Base-by-base conservation (phyloP, 2,113 vertebrate species). In the Enhydra lutris region DNA sequence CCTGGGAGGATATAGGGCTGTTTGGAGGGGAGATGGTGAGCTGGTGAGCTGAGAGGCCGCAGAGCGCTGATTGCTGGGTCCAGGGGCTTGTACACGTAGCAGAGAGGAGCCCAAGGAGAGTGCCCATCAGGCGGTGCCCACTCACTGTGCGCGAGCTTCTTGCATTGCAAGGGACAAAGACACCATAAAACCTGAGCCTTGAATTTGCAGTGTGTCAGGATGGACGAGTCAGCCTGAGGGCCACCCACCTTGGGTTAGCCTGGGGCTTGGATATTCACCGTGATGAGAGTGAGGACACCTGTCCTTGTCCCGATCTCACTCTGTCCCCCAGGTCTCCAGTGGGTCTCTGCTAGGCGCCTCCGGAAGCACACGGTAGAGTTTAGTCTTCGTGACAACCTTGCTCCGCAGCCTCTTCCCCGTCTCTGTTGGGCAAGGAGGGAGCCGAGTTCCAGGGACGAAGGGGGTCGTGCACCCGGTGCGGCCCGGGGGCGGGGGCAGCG, bases 201-300 rank as follows among this genome's bases (percentile, higher is more conserved):
- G 57, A 9, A 10, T 23, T 34, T 4, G 2, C 8, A 29, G 65
- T 21, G 26, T 47, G 42, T 57, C 36, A 29, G 6, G 31, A 34
- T 26, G 42, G 61, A 24, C 18, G 50, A 36, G 47, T 39, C 11
- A 4, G 50, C 90, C 29, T 3, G 17, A 87, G 50, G 34, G 42
- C 31, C 59, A 9, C 1, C 31, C 31, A 2, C 34, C 23, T 7
- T 4, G 47, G 73, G 36, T 31, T 20, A 7, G 18, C 24, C 20
- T 6, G 20, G 24, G 47, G 61, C 12, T 12, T 26, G 21, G 45
- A 13, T 3, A 57, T 61, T 50, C 69, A 36, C 8, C 10, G 50
- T 10, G n/a, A 23, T 1, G 0, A 20, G 34, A 5, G 29, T 6
- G n/a, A 57, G 42, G 63, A 21, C 17, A 3, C n/a, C 65, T 1